phyloP scores from a whole-genome alignment of 2,797 vertebrate species.

The Etheostoma nigrum region DNA sequence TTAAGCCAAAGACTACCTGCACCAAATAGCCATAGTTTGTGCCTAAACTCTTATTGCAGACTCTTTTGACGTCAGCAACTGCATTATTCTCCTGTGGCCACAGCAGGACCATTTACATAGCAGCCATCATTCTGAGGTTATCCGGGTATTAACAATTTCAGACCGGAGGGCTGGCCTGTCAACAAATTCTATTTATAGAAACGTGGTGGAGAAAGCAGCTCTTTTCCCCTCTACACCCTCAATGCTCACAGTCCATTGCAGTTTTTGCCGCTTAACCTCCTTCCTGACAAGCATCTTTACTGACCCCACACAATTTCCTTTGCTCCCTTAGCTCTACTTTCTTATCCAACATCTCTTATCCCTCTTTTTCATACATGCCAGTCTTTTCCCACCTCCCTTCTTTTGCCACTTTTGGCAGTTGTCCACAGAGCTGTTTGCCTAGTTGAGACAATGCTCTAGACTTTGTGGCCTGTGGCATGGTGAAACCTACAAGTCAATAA shows the following conservation, averaged over 20 bases:
- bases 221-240: conserved; percentile 9
- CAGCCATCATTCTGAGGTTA: conserved; percentile 22
- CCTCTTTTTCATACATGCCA: conserved; percentile 16
- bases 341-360: neutral
- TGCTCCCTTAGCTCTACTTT: neutral
- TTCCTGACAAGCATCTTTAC: conserved; percentile 27
- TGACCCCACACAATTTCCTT: conserved; percentile 21
- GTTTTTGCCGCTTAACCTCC: conserved; percentile 21
- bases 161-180: conserved; percentile 28
- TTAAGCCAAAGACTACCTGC: neutral
- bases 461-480: conserved; percentile 36
- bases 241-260: conserved; percentile 20
- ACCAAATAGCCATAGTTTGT: neutral
- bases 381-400: conserved; percentile 2
- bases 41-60: neutral
- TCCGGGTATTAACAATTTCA: conserved; percentile 34
- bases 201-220: conserved; percentile 23
- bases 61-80: conserved; percentile 23
- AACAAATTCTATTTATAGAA: conserved; percentile 63
- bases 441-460: conserved; percentile 40
- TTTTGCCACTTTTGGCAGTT: conserved; percentile 44
- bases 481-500: conserved; percentile 28
- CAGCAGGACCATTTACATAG: conserved; percentile 25
- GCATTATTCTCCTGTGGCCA: conserved; percentile 17
- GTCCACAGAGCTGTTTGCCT: conserved; percentile 40